phyloP scores from a whole-genome alignment of 2,113 vertebrate genomes.

The Megaceryle torquata region DNA sequence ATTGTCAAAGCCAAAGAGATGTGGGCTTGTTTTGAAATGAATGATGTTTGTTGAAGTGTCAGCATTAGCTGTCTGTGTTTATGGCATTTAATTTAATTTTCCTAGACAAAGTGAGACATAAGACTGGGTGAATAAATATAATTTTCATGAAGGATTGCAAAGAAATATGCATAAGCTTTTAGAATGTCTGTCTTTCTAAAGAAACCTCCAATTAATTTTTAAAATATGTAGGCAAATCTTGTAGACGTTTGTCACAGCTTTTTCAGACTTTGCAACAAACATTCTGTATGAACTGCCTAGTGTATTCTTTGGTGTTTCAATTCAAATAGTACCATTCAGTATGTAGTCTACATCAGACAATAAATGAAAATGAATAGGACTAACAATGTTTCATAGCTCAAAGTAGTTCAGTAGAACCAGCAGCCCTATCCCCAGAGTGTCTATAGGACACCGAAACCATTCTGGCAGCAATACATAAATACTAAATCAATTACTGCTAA shows the following conservation, averaged over 20 bases:
- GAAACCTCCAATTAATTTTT: background rate
- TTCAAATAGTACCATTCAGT: too few species aligned
- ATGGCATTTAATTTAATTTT: background rate
- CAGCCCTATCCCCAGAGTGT: too few species aligned
- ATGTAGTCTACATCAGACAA: too few species aligned
- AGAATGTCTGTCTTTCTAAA: background rate
- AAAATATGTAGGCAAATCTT: background rate
- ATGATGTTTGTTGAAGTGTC: background rate
- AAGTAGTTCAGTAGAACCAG: too few species aligned
- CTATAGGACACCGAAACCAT: background rate
- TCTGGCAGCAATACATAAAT: background rate
- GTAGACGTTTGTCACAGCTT: background rate
- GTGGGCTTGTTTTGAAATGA: background rate
- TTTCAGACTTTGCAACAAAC: background rate
- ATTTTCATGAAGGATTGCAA: background rate
- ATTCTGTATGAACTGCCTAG: too few species aligned
- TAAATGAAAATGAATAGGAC: too few species aligned
- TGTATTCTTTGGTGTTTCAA: too few species aligned
- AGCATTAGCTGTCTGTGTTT: background rate
- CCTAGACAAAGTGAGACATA: background rate
- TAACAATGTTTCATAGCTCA: too few species aligned
- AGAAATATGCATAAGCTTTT: background rate
- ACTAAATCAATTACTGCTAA: background rate
- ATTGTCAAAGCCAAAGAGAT: background rate
- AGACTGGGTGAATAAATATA: background rate